Evolutionary conservation across 2,113 vertebrate species (phyloP).

Genomic region (Baryphthengus martii): DNA sequence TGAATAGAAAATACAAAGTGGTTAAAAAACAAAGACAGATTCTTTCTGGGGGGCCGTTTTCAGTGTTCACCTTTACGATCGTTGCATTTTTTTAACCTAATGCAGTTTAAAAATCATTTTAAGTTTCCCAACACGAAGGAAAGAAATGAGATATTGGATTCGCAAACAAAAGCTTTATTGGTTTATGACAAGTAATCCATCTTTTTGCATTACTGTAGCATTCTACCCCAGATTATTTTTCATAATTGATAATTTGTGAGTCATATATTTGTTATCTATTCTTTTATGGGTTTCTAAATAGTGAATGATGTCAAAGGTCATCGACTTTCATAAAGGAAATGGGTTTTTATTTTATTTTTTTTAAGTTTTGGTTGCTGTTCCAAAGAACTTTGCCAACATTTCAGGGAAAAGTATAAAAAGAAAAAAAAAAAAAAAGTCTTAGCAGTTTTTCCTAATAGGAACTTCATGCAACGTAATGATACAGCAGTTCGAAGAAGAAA

Average conservation of each 20-base stretch:
- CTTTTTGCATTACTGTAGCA: conserved; percentile 71
- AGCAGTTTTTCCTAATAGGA: not conserved
- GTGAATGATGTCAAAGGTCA: conserved; percentile 62
- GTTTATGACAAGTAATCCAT: conserved; percentile 77
- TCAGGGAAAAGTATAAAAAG: not conserved
- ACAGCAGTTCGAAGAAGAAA: not conserved
- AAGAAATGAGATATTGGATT: conserved; percentile 72
- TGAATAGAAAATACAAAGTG: conserved; percentile 23
- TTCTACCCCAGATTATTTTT: conserved; percentile 74
- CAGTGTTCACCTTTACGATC: conserved; percentile 48
- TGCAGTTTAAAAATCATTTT: conserved; percentile 73
- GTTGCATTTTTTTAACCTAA: conserved; percentile 64
- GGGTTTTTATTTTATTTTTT: conserved; percentile 34
- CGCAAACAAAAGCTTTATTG: conserved; percentile 73
- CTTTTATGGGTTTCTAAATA: conserved; percentile 71
- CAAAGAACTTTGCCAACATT: conserved; percentile 43
- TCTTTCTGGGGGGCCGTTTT: conserved; percentile 22
- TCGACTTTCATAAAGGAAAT: conserved; percentile 48
- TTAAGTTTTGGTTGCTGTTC: conserved; percentile 52
- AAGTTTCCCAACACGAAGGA: conserved; percentile 52
- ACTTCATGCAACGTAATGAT: not conserved
- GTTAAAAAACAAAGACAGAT: conserved; percentile 49
- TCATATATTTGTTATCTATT: conserved; percentile 75
- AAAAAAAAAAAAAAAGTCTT: not conserved
- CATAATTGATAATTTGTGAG: conserved; percentile 76